Base-by-base conservation (phyloP, 2,113 vertebrate species). In the Glareola pratincola region DNA sequence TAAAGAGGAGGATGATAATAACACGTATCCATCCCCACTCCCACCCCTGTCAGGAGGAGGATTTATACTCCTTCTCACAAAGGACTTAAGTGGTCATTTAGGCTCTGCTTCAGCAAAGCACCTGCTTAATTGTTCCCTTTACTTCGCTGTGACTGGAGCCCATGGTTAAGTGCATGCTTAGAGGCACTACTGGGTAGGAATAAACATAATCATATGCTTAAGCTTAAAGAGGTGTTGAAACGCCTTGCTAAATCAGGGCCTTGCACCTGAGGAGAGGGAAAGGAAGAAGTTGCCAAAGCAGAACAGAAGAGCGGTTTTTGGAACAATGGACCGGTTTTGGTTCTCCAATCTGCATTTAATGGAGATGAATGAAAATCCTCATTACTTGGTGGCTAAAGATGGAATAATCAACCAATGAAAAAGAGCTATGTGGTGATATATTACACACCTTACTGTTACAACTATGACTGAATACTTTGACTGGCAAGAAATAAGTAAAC, bases 11-110 rank as follows among this genome's bases (percentile, higher is more conserved):
- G 75, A 54, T 47, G 82, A 85, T 84, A 93, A 86, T 73, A 93
- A 90, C 72, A 77, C 2, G 0, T 50, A 54, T 48, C 82, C 64
- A 63, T 90, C 37, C 53, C 87, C 69, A 71, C 92, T 94, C 90
- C 87, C 84, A 47, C 62, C 71, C 51, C 79, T 93, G 82, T 83
- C 96, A 96, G 51, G 50, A 91, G 32, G n/a, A 95, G 59, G 85
- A 96, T 96, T 93, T 95, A 95, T 93, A 50, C 37, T 66, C 75
- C 71, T 80, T 9, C 72, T 92, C 57, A 90, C 75, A 94, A 92
- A 92, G 86, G 64, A 71, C 59, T 94, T 78, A 81, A 94, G 76
- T 30, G 74, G 94, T 92, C 10, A 43, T 96, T 96, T 88, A 97
- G 92, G 67, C 64, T 90, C 71, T 73, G 75, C 77, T 94, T 85